phyloP scores from a whole-genome alignment of 2,888 invertebrate genomes.

The Eristalinus sepulchralis region DNA sequence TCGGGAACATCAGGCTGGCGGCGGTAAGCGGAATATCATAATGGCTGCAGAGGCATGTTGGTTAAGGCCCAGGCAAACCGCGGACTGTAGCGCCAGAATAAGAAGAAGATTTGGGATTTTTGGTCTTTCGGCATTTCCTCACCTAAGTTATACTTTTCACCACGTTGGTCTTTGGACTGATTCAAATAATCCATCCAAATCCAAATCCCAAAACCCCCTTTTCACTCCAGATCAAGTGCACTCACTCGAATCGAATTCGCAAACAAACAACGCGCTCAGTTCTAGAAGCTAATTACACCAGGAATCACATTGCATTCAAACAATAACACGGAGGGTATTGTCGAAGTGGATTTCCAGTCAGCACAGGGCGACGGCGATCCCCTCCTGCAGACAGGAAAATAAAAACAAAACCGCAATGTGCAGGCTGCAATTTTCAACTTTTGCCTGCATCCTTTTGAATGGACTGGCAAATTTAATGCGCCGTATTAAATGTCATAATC shows the following conservation, averaged over 20 bases:
- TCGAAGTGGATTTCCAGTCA: not conserved
- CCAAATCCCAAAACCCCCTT: not conserved
- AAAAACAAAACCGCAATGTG: constrained; percentile 22
- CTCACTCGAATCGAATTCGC: constrained; percentile 35
- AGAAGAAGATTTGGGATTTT: too few relatives aligned
- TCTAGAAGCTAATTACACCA: constrained; percentile 51
- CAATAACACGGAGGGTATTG: constrained; percentile 5
- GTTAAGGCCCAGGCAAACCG: too few relatives aligned
- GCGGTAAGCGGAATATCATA: too few relatives aligned
- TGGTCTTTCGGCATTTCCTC: too few relatives aligned
- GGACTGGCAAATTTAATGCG: constrained; percentile 41
- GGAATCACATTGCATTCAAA: constrained; percentile 47
- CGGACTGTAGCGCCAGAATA: too few relatives aligned
- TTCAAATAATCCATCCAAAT: not conserved
- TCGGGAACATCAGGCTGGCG: too few relatives aligned
- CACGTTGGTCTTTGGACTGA: too few relatives aligned
- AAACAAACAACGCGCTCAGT: constrained; percentile 39
- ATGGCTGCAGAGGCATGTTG: too few relatives aligned
- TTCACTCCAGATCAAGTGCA: not conserved
- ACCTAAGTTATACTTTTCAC: too few relatives aligned
- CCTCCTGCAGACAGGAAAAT: not conserved
- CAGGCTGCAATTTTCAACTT: constrained; percentile 50
- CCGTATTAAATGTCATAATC: constrained; percentile 69
- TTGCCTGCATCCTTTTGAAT: constrained; percentile 22
- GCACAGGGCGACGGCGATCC: not conserved